phyloP scores from a whole-genome alignment of 2,113 vertebrate genomes.

The Salminus brasiliensis region DNA sequence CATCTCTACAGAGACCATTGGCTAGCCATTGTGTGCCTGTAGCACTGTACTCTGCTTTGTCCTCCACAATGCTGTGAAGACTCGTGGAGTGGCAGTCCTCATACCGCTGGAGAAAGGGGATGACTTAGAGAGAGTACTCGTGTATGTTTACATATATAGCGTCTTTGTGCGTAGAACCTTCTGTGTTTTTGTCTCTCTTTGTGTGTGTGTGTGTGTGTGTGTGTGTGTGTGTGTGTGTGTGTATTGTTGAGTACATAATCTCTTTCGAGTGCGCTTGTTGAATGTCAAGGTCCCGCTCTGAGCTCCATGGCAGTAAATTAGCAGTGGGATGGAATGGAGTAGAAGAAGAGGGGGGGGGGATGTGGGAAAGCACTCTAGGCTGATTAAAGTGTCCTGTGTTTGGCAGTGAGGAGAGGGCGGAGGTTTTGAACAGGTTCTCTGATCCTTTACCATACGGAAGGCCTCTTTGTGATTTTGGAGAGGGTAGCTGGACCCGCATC shows the following conservation, averaged over 20 bases:
- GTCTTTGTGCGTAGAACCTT: background rate
- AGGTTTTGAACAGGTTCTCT: background rate
- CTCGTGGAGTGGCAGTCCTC: background rate
- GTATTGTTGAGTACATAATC: slow-evolving; percentile 19
- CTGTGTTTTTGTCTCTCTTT: background rate
- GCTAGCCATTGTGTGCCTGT: background rate
- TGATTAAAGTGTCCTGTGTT: slow-evolving; percentile 1
- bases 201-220: background rate
- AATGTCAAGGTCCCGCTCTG: slow-evolving; percentile 7
- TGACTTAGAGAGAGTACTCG: background rate
- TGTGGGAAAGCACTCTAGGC: background rate
- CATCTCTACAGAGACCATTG: background rate
- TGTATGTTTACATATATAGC: background rate
- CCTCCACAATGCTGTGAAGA: background rate
- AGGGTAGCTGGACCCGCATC: background rate
- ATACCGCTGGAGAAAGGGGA: background rate
- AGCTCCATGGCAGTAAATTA: slow-evolving; percentile 8
- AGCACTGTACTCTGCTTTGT: background rate
- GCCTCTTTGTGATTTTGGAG: background rate
- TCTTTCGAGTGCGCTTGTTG: background rate
- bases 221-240: background rate
- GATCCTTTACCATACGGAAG: background rate
- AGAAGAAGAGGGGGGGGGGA: background rate
- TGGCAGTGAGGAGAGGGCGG: background rate
- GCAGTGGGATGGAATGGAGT: slow-evolving; percentile 4